phyloP scores from a whole-genome alignment of 2,113 vertebrate species.

The Gulo gulo region DNA sequence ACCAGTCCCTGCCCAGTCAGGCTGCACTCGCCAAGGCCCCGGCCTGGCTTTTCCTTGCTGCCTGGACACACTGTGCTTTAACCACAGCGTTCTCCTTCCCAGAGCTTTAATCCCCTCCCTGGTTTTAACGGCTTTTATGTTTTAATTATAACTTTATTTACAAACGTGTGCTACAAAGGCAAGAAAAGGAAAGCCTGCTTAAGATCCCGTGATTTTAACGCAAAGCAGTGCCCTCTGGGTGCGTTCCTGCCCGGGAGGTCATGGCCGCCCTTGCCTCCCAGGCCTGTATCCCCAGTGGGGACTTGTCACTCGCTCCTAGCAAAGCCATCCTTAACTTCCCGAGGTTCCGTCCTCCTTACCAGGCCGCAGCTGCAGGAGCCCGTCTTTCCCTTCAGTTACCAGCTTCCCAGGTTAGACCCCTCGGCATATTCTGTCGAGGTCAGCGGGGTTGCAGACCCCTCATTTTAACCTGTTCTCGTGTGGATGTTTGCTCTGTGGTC shows the following conservation, averaged over 20 bases:
- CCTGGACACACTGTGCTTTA: background rate
- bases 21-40: background rate
- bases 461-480: background rate
- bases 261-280: background rate
- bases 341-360: background rate
- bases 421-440: background rate
- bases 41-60: background rate
- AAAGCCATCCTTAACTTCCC: background rate
- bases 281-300: background rate
- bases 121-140: background rate
- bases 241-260: background rate
- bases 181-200: background rate
- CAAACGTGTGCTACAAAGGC: background rate
- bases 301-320: background rate
- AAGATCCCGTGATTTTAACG: fast-evolving
- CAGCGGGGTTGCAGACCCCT: background rate
- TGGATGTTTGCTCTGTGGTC: background rate
- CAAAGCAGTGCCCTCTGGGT: fast-evolving
- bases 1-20: background rate
- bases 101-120: background rate
- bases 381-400: background rate
- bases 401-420: background rate
- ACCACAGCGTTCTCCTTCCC: background rate
- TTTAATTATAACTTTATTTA: background rate
- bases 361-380: background rate